Base-by-base conservation (phyloP, 1,140 invertebrate genomes). In the Cyclargus thomasi region DNA sequence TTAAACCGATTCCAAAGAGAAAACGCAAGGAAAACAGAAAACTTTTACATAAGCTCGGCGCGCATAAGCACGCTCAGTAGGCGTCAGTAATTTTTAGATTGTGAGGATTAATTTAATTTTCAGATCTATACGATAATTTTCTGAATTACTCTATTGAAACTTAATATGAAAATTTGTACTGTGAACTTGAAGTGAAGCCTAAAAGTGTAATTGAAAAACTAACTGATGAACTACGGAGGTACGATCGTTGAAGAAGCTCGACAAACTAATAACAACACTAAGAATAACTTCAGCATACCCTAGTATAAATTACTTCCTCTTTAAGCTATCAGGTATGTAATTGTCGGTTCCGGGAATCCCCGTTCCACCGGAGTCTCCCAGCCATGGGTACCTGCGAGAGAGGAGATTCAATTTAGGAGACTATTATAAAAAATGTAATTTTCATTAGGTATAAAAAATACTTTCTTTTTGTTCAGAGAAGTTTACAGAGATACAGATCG, bases 291-390 rank as follows among this genome's bases (percentile, higher is more conserved):
- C 10, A 47, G 39, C 39, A 47, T 65, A 66, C 57, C 23, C 53
- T 66, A 57, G 53, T 66, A 66, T 62, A 66, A 65, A 74, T 75
- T 86, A 88, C 74, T 90, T 86, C 72, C 80, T 87, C 70, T 76
- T 90, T 47, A 91, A 74, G 78, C 92, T 95, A 81, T 96, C 95
- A 65, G 95, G 95, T 82, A 95, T 94, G 76, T 97, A 97, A 83
- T 95, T 95, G 74, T 97, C 96, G 70, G 92, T 94, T 55, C 94
- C 94, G 53, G 93, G 91, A 67, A 95, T 93, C 5, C 96, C 96
- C 63, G 95, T 95, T 70, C 97, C 97, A 80, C 94, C 95, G 1
- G 95, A 94, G 85, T 97, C 96, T 39, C 96, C 95, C 14, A 96
- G 81, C 96, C 96, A 97, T 5, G 96, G 96, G 87, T 96, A 91